Evolutionary conservation across 2,113 vertebrate genomes (phyloP).

Genomic region (Tachuris rubrigastra): DNA sequence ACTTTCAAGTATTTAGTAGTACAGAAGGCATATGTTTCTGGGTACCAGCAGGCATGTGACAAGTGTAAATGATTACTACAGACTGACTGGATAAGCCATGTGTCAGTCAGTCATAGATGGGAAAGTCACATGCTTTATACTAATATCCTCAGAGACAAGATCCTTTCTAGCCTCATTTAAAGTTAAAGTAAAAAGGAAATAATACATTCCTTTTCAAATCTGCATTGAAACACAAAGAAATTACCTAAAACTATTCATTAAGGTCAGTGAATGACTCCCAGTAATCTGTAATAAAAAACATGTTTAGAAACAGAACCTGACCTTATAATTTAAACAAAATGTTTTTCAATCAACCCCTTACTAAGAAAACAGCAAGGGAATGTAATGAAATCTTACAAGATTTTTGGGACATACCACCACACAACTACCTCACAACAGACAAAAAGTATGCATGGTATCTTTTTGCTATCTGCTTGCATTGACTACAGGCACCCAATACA

Average conservation of each 20-base stretch:
- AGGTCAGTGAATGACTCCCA: background rate
- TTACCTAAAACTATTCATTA: background rate
- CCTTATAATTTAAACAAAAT: background rate
- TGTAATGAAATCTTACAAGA: background rate
- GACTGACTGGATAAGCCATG: background rate
- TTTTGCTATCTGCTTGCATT: background rate
- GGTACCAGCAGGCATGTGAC: background rate
- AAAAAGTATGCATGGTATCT: background rate
- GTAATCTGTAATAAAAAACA: background rate
- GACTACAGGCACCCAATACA: background rate
- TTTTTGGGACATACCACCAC: background rate
- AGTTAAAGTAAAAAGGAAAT: constrained; percentile 10
- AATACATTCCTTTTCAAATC: background rate
- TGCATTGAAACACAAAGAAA: background rate
- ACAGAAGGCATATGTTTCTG: background rate
- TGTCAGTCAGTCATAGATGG: background rate
- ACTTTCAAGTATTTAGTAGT: background rate
- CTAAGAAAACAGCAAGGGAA: background rate
- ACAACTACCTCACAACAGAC: background rate
- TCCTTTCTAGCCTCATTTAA: background rate
- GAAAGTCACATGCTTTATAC: background rate
- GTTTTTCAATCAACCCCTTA: background rate
- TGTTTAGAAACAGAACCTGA: background rate
- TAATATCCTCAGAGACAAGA: background rate
- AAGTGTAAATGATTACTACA: constrained; percentile 1